Evolutionary conservation across 2,797 vertebrate genomes (phyloP), one percentile per base, ranked within the genome.

Genomic region (Enteromius anoplus): DNA sequence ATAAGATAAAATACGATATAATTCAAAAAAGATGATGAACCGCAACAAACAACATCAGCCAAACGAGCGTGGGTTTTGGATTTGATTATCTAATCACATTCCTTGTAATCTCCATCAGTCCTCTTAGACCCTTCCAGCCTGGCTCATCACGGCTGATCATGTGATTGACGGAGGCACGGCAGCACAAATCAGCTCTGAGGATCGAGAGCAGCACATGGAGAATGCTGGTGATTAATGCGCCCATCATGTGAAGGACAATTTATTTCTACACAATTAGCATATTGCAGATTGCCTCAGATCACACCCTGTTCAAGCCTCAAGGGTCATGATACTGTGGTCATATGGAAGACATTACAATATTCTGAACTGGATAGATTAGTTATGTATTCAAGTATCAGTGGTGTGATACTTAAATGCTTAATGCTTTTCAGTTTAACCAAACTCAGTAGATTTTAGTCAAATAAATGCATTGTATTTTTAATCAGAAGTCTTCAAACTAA

Each of bases 41-140:
- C 89, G 87, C 90, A 92, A 93, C 91, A 93, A 93, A 93, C 91
- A 93, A 89, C 82, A 87, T 78, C 66, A 87, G 79, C 42, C 90
- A 92, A 86, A 84, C 89, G 66, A 91, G 37, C 81, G 47, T 60
- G 70, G 76, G 91, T 92, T 93, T 93, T 93, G 91, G 91, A 92
- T 94, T 93, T 94, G 93, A 95, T 95, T 94, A 94, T 92, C 91
- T 95, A 95, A 95, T 95, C 93, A 94, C 91, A 94, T 93, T 93
- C 92, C 94, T 95, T 94, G 92, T 93, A 93, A 92, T 92, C 91
- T 91, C 90, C 91, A 93, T 93, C 90, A 81, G 90, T 85, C 91
- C 88, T 90, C 90, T 91, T 89, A 89, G 91, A 93, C 91, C 90
- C 70, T 79, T 82, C 91, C 91, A 87, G 82, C 85, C 81, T 66